Conservation (phyloP, 2,797 vertebrate species). For the Lepus oiostolus region DNA sequence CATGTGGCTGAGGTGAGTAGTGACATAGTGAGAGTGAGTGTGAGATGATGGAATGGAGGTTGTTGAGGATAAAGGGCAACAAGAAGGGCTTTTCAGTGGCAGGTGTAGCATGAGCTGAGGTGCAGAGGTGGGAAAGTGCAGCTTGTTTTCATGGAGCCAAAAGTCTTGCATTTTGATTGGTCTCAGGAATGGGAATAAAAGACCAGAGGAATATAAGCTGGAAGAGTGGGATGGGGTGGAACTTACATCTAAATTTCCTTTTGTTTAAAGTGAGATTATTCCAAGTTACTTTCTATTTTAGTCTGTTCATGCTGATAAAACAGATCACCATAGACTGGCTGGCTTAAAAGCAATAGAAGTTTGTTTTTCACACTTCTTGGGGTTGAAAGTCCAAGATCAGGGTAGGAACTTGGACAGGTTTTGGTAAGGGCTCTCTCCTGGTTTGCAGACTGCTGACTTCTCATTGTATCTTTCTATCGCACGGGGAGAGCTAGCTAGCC, state of each 20-base stretch:
- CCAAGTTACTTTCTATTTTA: background rate
- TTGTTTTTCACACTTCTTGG: background rate
- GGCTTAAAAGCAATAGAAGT: background rate
- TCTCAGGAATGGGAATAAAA: too few species aligned
- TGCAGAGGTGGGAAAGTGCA: background rate
- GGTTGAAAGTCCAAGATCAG: background rate
- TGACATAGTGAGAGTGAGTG: background rate
- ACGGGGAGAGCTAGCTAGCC: background rate
- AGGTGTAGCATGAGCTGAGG: background rate
- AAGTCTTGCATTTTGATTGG: too few species aligned
- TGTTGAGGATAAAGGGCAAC: background rate
- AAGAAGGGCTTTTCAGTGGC: background rate
- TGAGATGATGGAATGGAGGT: background rate
- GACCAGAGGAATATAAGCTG: background rate
- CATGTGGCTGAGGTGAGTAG: background rate
- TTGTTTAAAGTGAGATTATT: background rate
- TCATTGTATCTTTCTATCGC: background rate
- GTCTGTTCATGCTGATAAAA: background rate
- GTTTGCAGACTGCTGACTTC: background rate
- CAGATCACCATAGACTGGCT: background rate
- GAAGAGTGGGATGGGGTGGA: background rate
- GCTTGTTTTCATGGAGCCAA: rapidly evolving
- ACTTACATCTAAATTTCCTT: background rate
- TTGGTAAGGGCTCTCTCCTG: background rate
- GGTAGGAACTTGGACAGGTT: background rate